Conservation (phyloP, 2,797 vertebrate species). For the Myotis pilosus region DNA sequence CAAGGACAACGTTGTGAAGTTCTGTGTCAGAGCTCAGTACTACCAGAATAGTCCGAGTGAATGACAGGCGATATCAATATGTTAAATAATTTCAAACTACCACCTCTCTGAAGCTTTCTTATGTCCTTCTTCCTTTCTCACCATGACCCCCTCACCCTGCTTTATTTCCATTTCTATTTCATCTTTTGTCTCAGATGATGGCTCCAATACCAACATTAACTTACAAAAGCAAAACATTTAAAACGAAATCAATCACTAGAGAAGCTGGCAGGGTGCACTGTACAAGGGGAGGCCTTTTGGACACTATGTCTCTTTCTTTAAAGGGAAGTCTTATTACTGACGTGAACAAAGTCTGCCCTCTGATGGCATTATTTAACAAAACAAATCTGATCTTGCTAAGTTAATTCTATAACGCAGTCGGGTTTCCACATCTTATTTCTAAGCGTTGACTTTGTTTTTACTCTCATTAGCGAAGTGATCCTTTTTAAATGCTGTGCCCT, state of each 20-base stretch:
- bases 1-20: background rate
- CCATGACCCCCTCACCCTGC: background rate
- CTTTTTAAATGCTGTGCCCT: background rate
- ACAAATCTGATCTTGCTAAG: constrained; percentile 9
- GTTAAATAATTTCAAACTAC: background rate
- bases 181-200: background rate
- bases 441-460: background rate
- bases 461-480: background rate
- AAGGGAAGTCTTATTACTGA: background rate
- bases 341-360: constrained; percentile 2
- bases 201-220: background rate
- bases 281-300: background rate
- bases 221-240: background rate
- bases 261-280: background rate
- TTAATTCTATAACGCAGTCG: background rate
- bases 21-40: background rate
- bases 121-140: background rate
- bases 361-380: background rate
- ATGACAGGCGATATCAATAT: background rate
- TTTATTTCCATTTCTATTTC: background rate
- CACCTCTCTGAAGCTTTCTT: background rate
- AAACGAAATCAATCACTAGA: background rate
- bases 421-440: background rate
- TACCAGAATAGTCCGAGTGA: background rate
- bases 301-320: background rate